Base-by-base conservation (phyloP, 2,888 invertebrate species). In the Dendrolimus pini region DNA sequence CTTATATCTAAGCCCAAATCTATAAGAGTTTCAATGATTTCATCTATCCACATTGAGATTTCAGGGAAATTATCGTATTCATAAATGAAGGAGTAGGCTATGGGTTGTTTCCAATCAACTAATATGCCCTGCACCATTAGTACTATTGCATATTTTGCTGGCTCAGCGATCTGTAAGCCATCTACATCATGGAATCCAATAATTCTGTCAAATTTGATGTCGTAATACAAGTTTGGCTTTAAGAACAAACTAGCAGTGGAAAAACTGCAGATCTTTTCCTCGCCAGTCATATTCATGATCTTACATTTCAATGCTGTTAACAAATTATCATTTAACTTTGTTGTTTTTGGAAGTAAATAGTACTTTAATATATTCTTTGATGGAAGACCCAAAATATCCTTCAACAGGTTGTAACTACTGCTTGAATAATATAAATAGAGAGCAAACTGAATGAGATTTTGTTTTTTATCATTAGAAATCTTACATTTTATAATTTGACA, bases 141-240 rank as follows among this genome's bases (percentile, higher is more conserved):
- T 7, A 71, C 62, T 13, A 74, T 41, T 9, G 67, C 73, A 61
- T 65, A 62, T 55, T 66, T 69, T 2, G 71, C 72, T 3, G 69
- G 60, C 18, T 58, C 59, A 30, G 60, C 54, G 41, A 61, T 62
- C 59, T 72, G 71, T 2, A 60, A 58, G 6, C 73, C 73, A 56
- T 68, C 67, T 12, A 72, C 60, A 56, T 74, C 73, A 56, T 70
- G 69, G 41, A 74, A 64, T 1, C 73, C 73, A 54, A 68, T 64
- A 13, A 74, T 62, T 56, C 64, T 71, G 54, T 72, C 72, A 55
- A 59, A 58, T 52, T 61, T 69, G 9, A 67, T 65, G 55, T 69
- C 63, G 57, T 72, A 72, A 41, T 64, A 67, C 2, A 72, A 52
- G 57, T 64, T 63, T 8, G 65, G 60, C 53, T 66, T 69, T 0